phyloP scores from a whole-genome alignment of 53 echinoderm and acorn worm genomes.

The Apostichopus leukothele region DNA sequence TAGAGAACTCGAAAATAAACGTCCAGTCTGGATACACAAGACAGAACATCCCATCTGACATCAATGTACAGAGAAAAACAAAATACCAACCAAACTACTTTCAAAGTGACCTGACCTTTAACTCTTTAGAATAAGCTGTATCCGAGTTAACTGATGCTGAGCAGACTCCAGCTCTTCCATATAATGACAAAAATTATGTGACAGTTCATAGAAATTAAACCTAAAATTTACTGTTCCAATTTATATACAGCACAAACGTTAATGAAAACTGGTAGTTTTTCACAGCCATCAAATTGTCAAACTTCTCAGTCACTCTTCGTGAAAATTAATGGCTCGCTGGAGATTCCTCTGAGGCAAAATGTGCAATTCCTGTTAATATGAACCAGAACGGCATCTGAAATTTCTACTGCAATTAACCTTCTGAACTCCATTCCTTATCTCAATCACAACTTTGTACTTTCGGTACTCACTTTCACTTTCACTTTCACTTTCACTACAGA shows the following conservation, averaged over 20 bases:
- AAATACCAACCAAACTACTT: background rate
- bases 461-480: no score
- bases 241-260: background rate
- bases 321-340: background rate
- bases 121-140: background rate
- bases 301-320: background rate
- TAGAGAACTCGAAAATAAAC: no score
- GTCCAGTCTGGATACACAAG: background rate
- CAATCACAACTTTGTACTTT: no score
- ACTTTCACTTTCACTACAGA: no score
- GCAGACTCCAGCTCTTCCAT: background rate
- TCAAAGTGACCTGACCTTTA: background rate
- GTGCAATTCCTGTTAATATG: background rate
- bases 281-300: background rate
- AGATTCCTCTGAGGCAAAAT: no score
- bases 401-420: no score
- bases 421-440: no score
- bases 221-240: conserved; percentile 29
- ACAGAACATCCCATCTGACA: background rate
- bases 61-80: background rate
- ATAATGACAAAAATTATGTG: conserved; percentile 15
- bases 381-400: background rate
- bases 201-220: conserved; percentile 16
- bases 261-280: background rate
- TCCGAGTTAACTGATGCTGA: background rate